phyloP scores from a whole-genome alignment of 2,888 invertebrate species.

The Bimastos eiseni region DNA sequence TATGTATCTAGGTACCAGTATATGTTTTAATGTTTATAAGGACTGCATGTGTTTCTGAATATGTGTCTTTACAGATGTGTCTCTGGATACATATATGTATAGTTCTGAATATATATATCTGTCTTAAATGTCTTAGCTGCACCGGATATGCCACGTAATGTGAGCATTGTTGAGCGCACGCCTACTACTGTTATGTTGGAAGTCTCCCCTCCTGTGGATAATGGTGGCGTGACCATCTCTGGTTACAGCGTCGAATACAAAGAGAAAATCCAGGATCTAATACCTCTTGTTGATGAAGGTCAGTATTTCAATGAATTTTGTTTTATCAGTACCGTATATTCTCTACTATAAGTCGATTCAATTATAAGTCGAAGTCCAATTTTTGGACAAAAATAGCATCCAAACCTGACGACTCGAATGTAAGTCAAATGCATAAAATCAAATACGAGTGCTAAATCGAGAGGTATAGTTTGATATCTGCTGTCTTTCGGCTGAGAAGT shows the following conservation, averaged over 20 bases:
- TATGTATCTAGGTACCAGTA: not conserved
- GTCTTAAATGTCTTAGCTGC: conserved; percentile 35
- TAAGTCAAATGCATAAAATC: too few relatives aligned
- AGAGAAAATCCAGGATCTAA: not conserved
- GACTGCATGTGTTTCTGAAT: not conserved
- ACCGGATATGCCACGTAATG: conserved; percentile 39
- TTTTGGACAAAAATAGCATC: too few relatives aligned
- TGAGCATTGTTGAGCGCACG: conserved; percentile 34
- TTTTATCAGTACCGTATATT: too few relatives aligned
- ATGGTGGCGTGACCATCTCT: conserved; percentile 42
- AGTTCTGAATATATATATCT: not conserved
- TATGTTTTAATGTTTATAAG: not conserved
- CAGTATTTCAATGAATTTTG: not conserved
- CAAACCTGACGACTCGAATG: too few relatives aligned
- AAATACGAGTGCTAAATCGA: too few relatives aligned
- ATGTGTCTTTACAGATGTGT: not conserved
- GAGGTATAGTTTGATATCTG: too few relatives aligned
- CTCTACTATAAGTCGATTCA: too few relatives aligned
- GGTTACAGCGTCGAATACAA: conserved; percentile 44
- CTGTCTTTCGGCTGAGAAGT: too few relatives aligned
- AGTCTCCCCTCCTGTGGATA: conserved; percentile 40
- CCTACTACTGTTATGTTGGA: conserved; percentile 41
- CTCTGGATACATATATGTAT: not conserved
- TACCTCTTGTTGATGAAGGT: not conserved
- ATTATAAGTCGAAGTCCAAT: too few relatives aligned